These are phyloP conservation scores for Zaprionus davidi DNA, from an alignment of 1,140 invertebrate species.

Conservation along the genomic window DNA sequence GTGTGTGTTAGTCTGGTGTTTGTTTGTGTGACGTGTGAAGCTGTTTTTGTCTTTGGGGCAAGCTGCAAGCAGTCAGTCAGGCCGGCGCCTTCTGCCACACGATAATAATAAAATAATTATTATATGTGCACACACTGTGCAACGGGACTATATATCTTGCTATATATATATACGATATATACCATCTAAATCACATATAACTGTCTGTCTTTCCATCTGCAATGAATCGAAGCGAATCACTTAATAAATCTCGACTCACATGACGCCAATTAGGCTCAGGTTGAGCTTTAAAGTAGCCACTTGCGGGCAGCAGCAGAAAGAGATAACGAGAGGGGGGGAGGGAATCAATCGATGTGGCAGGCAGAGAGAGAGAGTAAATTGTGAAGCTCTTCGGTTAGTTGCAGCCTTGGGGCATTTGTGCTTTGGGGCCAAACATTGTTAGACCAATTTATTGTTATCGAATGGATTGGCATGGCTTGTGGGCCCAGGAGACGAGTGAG, in stretches of 20 bases:
- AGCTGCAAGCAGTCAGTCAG: slow-evolving; percentile 42
- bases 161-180: background rate
- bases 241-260: slow-evolving; percentile 16
- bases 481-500: background rate
- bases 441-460: slow-evolving; percentile 50
- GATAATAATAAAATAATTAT: slow-evolving; percentile 8
- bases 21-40: slow-evolving; percentile 62
- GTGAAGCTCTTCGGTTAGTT: slow-evolving; percentile 25
- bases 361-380: slow-evolving; percentile 8
- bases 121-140: background rate
- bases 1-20: slow-evolving; percentile 1
- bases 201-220: background rate
- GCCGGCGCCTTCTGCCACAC: background rate
- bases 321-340: background rate
- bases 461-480: background rate
- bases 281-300: slow-evolving; percentile 8
- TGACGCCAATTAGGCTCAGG: slow-evolving; percentile 24
- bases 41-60: slow-evolving; percentile 71
- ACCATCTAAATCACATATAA: background rate
- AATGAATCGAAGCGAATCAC: slow-evolving; percentile 9
- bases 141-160: background rate
- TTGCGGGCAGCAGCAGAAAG: background rate
- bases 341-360: slow-evolving; percentile 17
- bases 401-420: slow-evolving; percentile 33
- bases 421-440: slow-evolving; percentile 43